Percentiles rank a stretch among this genome's conserved stretches.
Conservation (phyloP, 2,113 vertebrate genomes). For the Ciconia boyciana region DNA sequence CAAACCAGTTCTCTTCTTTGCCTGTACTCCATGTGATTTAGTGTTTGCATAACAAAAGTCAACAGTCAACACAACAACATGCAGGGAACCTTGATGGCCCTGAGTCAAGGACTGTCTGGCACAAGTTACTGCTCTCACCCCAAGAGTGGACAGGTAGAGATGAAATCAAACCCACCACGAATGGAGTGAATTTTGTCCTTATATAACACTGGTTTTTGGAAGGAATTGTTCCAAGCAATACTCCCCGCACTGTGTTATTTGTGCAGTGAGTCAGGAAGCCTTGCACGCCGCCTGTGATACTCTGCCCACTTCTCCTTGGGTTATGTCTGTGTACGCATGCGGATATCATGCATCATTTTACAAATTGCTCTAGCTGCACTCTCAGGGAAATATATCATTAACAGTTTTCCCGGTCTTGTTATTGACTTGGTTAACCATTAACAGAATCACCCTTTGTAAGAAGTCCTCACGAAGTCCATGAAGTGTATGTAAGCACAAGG, state of each 20-base stretch:
- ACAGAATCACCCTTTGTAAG: not conserved
- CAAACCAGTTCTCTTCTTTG: not conserved
- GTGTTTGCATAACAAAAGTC: not conserved
- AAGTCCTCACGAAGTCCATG: not conserved
- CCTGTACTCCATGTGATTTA: not conserved
- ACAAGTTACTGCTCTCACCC: not conserved
- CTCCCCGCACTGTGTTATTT: not conserved
- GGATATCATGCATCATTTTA: not conserved
- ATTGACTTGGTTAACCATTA: not conserved
- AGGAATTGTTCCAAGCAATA: not conserved
- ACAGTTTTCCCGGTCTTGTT: not conserved
- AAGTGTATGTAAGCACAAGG: not conserved
- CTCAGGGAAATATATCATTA: not conserved
- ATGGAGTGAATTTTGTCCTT: not conserved
- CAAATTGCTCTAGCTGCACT: not conserved
- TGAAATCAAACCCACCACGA: not conserved
- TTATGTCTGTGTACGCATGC: not conserved
- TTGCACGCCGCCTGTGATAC: not conserved
- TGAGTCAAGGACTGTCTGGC: not conserved
- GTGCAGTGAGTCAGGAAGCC: not conserved
- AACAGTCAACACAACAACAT: not conserved
- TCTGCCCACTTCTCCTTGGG: not conserved
- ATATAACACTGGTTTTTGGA: not conserved
- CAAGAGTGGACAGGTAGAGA: not conserved
- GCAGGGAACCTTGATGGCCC: not conserved